A percentile compares a stretch with the other conserved stretches of the same genome.
Conservation (phyloP, 2,113 vertebrate genomes). For the Phyllopteryx taeniolatus region DNA sequence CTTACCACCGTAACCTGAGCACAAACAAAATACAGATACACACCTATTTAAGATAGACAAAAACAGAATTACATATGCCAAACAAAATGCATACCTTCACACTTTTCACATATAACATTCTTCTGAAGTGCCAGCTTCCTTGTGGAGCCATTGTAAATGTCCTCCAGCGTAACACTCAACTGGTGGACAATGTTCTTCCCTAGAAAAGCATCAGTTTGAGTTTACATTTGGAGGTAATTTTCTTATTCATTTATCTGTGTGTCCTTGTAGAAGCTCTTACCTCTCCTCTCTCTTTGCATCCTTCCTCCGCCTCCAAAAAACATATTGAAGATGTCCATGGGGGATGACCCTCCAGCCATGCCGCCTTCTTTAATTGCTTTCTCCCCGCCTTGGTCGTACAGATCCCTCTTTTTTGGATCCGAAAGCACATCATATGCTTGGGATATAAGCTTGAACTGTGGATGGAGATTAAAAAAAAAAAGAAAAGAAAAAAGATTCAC, state of each 20-base stretch:
- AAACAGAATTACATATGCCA: neutral
- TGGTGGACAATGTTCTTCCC: slow-evolving; percentile 96
- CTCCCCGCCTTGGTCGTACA: slow-evolving; percentile 97
- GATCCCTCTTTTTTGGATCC: slow-evolving; percentile 89
- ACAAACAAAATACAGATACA: neutral
- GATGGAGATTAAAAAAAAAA: slow-evolving; percentile 5
- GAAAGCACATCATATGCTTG: slow-evolving; percentile 98
- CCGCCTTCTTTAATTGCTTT: slow-evolving; percentile 97
- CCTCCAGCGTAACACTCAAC: slow-evolving; percentile 87
- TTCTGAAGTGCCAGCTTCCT: slow-evolving; percentile 95
- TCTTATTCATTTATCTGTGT: neutral
- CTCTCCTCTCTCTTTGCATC: slow-evolving; percentile 91
- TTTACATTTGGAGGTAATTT: neutral
- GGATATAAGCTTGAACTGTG: slow-evolving; percentile 97
- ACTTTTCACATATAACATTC: slow-evolving; percentile 93
- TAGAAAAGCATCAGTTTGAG: slow-evolving; percentile 42
- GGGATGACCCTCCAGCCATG: slow-evolving; percentile 81
- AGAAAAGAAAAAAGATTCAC: neutral
- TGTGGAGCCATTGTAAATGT: slow-evolving; percentile 88
- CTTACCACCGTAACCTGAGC: slow-evolving; percentile 87
- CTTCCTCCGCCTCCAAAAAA: slow-evolving; percentile 96
- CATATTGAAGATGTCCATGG: slow-evolving; percentile 99
- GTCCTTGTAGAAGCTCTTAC: slow-evolving; percentile 60
- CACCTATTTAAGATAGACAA: neutral
- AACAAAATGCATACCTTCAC: slow-evolving; percentile 81